These are phyloP conservation scores for Salticus scenicus DNA, from an alignment of 2,888 invertebrate genomes.

Conservation along the genomic window DNA sequence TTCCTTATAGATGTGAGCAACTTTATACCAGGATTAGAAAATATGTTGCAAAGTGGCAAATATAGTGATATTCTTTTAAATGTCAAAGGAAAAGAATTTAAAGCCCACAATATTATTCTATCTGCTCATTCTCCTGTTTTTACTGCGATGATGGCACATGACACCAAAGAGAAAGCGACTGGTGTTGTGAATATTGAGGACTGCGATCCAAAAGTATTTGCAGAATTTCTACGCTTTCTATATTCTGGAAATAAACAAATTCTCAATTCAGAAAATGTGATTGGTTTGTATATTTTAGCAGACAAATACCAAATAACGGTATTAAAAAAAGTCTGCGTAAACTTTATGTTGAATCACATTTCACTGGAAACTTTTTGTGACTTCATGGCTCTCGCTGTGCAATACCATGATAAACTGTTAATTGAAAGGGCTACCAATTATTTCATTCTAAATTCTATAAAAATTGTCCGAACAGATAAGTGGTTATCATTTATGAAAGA, in stretches of 20 bases:
- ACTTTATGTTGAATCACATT: not conserved
- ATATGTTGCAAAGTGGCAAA: too few species aligned
- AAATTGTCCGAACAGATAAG: not conserved
- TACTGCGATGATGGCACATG: constrained; percentile 16
- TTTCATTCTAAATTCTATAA: not conserved
- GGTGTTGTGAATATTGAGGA: not conserved
- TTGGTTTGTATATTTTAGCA: constrained; percentile 10
- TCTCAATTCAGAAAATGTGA: not conserved
- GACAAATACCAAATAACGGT: not conserved
- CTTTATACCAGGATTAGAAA: too few species aligned
- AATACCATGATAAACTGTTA: not conserved
- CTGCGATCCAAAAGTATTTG: not conserved
- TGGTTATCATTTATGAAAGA: not conserved
- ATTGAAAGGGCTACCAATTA: not conserved
- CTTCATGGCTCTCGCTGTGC: not conserved
- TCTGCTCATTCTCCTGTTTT: constrained; percentile 39
- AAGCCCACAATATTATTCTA: constrained; percentile 25
- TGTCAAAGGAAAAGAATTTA: not conserved
- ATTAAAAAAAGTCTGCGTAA: not conserved
- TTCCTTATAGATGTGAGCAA: too few species aligned
- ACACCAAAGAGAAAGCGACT: not conserved
- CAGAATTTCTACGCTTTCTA: constrained; percentile 23
- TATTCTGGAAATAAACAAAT: constrained; percentile 2
- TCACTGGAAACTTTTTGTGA: constrained; percentile 4
- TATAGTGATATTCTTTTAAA: not conserved